These are phyloP conservation scores for Potamarius usumacintae DNA, from an alignment of 2,113 vertebrate species.

Conservation along the genomic window DNA sequence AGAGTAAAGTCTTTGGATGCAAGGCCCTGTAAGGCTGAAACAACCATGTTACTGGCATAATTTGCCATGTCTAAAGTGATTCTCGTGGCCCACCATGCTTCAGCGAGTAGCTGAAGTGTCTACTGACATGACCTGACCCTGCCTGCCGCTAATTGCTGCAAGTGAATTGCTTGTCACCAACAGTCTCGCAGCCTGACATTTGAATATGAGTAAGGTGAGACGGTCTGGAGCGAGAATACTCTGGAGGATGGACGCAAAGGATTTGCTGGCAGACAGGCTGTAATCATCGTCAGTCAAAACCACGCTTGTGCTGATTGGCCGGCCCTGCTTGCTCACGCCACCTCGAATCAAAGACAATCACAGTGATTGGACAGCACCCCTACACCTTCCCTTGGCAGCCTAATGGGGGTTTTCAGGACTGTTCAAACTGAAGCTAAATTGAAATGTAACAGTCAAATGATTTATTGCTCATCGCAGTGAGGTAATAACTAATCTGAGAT, in stretches of 20 bases:
- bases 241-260: constrained; percentile 36
- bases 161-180: constrained; percentile 47
- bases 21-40: background rate
- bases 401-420: constrained; percentile 62
- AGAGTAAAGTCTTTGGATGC: background rate
- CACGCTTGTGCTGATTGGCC: constrained; percentile 27
- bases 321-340: constrained; percentile 45
- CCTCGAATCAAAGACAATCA: constrained; percentile 51
- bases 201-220: constrained; percentile 44
- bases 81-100: constrained; percentile 21
- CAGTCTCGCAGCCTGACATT: constrained; percentile 26
- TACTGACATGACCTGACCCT: constrained; percentile 22
- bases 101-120: constrained; percentile 20
- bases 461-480: constrained; percentile 63
- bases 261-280: constrained; percentile 38
- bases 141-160: constrained; percentile 37
- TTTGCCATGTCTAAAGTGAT: constrained; percentile 28
- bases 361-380: constrained; percentile 44
- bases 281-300: constrained; percentile 46
- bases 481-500: constrained; percentile 65
- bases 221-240: constrained; percentile 17
- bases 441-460: constrained; percentile 57
- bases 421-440: constrained; percentile 56
- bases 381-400: constrained; percentile 53
- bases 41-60: constrained; percentile 27